Evolutionary conservation across 2,888 invertebrate genomes (phyloP).

Genomic region (Anodontia alba): DNA sequence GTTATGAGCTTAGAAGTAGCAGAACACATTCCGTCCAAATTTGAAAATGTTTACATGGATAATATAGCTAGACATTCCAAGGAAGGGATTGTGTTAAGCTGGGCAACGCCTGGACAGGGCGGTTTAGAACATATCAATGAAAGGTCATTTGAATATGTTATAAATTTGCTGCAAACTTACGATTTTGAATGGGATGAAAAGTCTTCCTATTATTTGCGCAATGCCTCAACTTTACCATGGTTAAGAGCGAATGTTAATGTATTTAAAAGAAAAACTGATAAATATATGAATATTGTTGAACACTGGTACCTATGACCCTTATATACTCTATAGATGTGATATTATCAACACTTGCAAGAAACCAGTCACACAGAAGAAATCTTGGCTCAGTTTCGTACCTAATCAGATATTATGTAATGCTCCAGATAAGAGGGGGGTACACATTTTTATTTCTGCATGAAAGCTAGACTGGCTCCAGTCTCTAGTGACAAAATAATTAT

Average conservation of each 20-base stretch:
- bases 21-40: slow-evolving; percentile 67
- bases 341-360: too few species aligned
- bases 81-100: slow-evolving; percentile 65
- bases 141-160: slow-evolving; percentile 53
- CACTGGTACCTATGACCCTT: slow-evolving; percentile 45
- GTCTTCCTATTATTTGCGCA: slow-evolving; percentile 37
- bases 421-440: too few species aligned
- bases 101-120: slow-evolving; percentile 66
- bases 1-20: slow-evolving; percentile 67
- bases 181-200: slow-evolving; percentile 48
- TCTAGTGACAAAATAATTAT: too few species aligned
- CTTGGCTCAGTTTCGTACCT: too few species aligned
- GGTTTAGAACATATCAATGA: slow-evolving; percentile 64
- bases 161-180: slow-evolving; percentile 39
- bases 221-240: slow-evolving; percentile 50
- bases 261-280: slow-evolving; percentile 35
- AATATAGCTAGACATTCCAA: slow-evolving; percentile 62
- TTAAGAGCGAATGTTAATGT: slow-evolving; percentile 57
- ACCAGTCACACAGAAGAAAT: too few species aligned
- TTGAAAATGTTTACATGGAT: slow-evolving; percentile 61
- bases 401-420: too few species aligned
- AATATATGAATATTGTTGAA: slow-evolving; percentile 23
- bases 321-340: too few species aligned
- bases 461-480: too few species aligned
- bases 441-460: too few species aligned